Evolutionary conservation across 2,888 invertebrate genomes (phyloP).

Genomic region (Sympetrum striolatum): DNA sequence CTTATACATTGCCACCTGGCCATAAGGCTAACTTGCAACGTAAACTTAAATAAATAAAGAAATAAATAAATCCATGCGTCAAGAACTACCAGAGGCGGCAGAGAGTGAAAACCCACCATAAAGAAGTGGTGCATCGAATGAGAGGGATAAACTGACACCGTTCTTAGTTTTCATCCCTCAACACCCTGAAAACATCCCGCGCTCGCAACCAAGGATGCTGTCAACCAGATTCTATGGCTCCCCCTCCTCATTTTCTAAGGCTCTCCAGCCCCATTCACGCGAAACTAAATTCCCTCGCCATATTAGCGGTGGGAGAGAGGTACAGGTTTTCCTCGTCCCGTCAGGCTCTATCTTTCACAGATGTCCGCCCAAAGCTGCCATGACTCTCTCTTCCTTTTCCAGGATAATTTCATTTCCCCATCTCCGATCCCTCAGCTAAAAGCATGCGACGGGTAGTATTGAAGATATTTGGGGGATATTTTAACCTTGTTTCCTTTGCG

Average conservation of each 20-base stretch:
- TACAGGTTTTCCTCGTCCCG: neutral
- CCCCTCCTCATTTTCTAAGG: neutral
- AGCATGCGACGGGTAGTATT: too few relatives aligned
- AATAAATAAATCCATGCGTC: too few relatives aligned
- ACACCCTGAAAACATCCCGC: neutral
- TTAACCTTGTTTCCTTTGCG: too few relatives aligned
- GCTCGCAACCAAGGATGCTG: neutral
- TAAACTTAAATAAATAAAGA: too few relatives aligned
- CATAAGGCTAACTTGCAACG: too few relatives aligned
- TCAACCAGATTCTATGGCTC: neutral
- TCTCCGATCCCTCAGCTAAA: neutral
- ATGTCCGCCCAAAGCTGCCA: neutral
- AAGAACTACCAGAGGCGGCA: neutral
- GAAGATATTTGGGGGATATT: too few relatives aligned
- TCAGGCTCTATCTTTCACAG: neutral
- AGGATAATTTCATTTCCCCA: neutral
- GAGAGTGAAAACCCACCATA: neutral
- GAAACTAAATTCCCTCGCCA: neutral
- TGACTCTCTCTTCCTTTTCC: neutral
- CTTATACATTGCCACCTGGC: too few relatives aligned
- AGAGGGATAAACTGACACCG: too few relatives aligned
- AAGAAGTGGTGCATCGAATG: too few relatives aligned
- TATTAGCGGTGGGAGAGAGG: neutral
- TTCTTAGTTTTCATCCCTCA: neutral
- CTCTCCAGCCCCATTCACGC: neutral